These are phyloP conservation scores for Holocentrus rufus DNA, from an alignment of 2,797 vertebrate species.

Conservation along the genomic window DNA sequence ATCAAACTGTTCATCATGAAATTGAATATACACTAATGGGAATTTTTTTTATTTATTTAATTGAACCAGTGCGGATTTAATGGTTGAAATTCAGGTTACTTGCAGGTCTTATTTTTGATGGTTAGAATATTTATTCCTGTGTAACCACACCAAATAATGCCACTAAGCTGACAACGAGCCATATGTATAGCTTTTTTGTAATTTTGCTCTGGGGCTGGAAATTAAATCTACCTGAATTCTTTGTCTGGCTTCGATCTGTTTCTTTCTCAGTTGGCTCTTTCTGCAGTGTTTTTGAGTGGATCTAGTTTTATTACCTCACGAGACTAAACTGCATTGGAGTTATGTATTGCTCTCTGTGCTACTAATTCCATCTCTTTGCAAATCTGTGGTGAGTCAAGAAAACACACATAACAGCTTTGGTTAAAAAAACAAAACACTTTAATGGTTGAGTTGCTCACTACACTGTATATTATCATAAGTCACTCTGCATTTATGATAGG, in stretches of 20 bases:
- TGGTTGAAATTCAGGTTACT: slow-evolving; percentile 28
- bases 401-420: background rate
- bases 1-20: slow-evolving; percentile 40
- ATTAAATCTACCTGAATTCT: slow-evolving; percentile 52
- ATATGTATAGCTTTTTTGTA: slow-evolving; percentile 20
- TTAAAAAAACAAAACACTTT: background rate
- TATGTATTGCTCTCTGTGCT: background rate
- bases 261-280: background rate
- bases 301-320: background rate
- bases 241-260: background rate
- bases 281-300: background rate
- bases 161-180: slow-evolving; percentile 54
- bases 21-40: background rate
- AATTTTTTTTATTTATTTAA: slow-evolving; percentile 27
- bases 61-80: background rate
- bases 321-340: background rate
- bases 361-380: background rate
- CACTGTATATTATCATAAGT: background rate
- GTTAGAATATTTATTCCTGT: slow-evolving; percentile 56
- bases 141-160: slow-evolving; percentile 47
- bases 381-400: background rate
- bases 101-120: slow-evolving; percentile 42
- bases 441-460: background rate
- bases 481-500: background rate
- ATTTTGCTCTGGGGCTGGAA: slow-evolving; percentile 29